These are phyloP conservation scores for Sphenopsis melanotis DNA, from an alignment of 2,797 vertebrate genomes.

Conservation along the genomic window DNA sequence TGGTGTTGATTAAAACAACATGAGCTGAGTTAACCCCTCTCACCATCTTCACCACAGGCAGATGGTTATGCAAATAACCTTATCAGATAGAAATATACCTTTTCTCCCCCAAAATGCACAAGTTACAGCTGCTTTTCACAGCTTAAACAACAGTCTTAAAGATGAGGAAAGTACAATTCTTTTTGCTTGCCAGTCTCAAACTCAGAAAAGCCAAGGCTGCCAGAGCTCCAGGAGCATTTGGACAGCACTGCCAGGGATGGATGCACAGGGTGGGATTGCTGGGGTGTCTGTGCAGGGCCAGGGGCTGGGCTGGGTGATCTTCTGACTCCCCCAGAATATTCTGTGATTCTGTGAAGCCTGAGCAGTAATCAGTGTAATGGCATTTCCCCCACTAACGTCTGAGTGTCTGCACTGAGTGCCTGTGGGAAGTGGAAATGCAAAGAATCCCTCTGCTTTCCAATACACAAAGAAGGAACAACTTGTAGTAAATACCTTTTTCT, in stretches of 20 bases:
- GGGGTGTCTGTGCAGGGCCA: neutral
- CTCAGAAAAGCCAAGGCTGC: neutral
- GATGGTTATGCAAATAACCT: neutral
- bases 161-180: neutral
- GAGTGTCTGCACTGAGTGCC: neutral
- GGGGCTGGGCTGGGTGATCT: rapidly evolving
- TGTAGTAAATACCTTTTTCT: slow-evolving; percentile 82
- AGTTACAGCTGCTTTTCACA: neutral
- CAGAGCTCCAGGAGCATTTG: neutral
- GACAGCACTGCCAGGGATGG: neutral
- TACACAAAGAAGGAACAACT: neutral
- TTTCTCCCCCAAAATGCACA: rapidly evolving
- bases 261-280: neutral
- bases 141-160: neutral
- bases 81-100: rapidly evolving
- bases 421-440: neutral
- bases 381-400: neutral
- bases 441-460: neutral
- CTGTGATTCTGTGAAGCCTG: neutral
- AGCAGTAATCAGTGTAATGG: neutral
- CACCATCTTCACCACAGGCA: neutral
- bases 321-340: neutral
- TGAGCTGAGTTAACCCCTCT: neutral
- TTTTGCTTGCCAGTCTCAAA: neutral
- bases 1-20: neutral